phyloP scores from a whole-genome alignment of 92 coral and sea anemone species.

The Porites cylindrica region DNA sequence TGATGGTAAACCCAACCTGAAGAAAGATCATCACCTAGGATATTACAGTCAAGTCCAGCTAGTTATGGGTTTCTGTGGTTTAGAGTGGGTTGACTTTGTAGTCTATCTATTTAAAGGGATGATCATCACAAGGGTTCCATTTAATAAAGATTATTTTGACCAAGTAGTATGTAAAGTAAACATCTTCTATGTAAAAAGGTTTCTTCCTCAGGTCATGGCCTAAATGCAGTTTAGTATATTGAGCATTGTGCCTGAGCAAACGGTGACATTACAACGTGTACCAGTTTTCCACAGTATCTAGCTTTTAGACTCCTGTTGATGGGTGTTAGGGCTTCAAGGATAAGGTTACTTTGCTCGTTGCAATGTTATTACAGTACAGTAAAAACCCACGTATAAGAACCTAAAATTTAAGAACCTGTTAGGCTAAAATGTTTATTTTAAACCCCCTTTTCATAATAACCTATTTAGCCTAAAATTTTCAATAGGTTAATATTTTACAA shows the following conservation, averaged over 20 bases:
- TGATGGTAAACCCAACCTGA: conserved; percentile 41
- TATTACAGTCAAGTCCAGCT: conserved; percentile 55
- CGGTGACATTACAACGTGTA: too few species aligned
- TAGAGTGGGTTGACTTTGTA: conserved; percentile 50
- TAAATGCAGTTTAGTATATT: background rate
- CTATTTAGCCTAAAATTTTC: too few species aligned
- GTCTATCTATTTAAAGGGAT: conserved; percentile 46
- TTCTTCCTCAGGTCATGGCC: conserved; percentile 28
- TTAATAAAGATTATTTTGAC: conserved; percentile 51
- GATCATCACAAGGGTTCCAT: conserved; percentile 41
- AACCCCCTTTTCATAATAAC: too few species aligned
- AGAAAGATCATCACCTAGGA: too few species aligned
- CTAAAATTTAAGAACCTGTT: too few species aligned
- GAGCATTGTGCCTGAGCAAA: background rate
- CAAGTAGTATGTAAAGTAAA: conserved; percentile 27
- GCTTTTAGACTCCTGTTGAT: too few species aligned
- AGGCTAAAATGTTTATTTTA: too few species aligned
- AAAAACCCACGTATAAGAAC: too few species aligned
- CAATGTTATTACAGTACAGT: too few species aligned
- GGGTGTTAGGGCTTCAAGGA: too few species aligned
- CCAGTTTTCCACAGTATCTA: too few species aligned
- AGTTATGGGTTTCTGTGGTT: conserved; percentile 55
- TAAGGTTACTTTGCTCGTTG: too few species aligned
- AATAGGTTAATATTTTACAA: background rate
- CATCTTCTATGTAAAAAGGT: conserved; percentile 39